Evolutionary conservation across 2,113 vertebrate genomes (phyloP).

Genomic region (Ancistrus triradiatus): DNA sequence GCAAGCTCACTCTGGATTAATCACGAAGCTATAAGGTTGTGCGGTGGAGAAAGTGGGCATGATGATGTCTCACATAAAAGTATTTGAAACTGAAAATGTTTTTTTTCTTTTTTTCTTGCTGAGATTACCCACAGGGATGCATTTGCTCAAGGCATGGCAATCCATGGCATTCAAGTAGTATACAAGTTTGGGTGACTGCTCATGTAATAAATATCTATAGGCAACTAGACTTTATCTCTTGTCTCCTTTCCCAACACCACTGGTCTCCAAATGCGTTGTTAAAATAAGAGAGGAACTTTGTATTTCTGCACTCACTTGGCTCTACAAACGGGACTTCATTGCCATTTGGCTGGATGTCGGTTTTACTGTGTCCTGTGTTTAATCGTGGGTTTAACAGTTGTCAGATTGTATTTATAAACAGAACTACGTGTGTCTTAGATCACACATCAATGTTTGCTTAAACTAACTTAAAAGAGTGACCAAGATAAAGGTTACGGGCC

Average conservation of each 20-base stretch:
- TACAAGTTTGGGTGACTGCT: conserved; percentile 2
- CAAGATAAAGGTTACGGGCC: too few species aligned
- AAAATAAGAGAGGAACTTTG: too few species aligned
- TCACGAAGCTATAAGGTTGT: conserved; percentile 1
- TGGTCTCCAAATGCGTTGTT: neutral
- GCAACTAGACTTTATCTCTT: neutral
- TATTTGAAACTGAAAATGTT: conserved; percentile 7
- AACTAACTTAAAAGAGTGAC: too few species aligned
- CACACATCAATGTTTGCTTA: too few species aligned
- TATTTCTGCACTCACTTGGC: too few species aligned
- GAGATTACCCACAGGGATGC: neutral
- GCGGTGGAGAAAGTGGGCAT: conserved; percentile 10
- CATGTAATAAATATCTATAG: neutral
- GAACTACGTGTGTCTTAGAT: too few species aligned
- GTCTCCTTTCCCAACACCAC: neutral
- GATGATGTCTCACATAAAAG: conserved; percentile 29
- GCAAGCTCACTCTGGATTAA: conserved; percentile 1
- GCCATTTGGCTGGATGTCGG: too few species aligned
- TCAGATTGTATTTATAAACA: too few species aligned
- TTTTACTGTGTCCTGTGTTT: too few species aligned
- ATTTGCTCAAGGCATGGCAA: conserved; percentile 2
- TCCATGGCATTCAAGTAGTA: neutral
- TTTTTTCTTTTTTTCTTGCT: conserved; percentile 8
- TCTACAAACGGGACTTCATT: neutral
- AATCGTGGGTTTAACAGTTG: too few species aligned